Evolutionary conservation across 2,888 invertebrate species (phyloP), one percentile per base, ranked within the genome.

Genomic region (Zelleria hepariella): DNA sequence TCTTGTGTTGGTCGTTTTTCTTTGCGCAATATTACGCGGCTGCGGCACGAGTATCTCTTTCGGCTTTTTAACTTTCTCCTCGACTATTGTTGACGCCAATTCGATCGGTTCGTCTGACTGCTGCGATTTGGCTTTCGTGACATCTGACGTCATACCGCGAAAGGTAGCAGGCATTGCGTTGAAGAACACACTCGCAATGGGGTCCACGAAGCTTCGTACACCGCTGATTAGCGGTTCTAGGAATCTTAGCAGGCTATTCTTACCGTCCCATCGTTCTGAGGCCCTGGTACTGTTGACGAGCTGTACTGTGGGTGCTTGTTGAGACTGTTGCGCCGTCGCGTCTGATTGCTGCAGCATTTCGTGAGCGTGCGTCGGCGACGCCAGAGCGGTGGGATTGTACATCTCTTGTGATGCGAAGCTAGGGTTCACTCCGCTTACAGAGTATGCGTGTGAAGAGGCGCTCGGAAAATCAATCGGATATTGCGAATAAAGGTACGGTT

Each of bases 391-490:
- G 27, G 88, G 83, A 71, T 77, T 85, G 73, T 82, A 89, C 77
- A 89, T 77, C 74, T 89, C 89, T 63, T 82, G 82, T 67, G 86
- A 78, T 69, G 80, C 84, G 72, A 86, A 89, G 73, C 86, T 87
- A 68, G 82, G 78, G 73, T 78, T 86, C 79, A 82, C 83, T 83
- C 87, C 87, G 68, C 78, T 82, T 65, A 84, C 85, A 76, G 89
- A 84, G 84, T 89, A 90, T 72, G 86, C 87, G 78, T 89, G 87
- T 75, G 88, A 87, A 66, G 89, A 82, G 74, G 83, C 85, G 78
- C 86, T 82, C 76, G 90, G 84, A 73, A 89, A 89, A 80, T 90
- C 90, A 77, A 88, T 82, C 70, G 89, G 88, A 74, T 89, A 89
- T 83, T 88, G 87, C 69, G 88, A 84, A 75, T 88, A 89, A 72